Percentiles rank a stretch among this genome's conserved stretches.
These are phyloP conservation scores for Phaonia tiefii DNA, from an alignment of 2,888 invertebrate genomes.

Conservation along the genomic window DNA sequence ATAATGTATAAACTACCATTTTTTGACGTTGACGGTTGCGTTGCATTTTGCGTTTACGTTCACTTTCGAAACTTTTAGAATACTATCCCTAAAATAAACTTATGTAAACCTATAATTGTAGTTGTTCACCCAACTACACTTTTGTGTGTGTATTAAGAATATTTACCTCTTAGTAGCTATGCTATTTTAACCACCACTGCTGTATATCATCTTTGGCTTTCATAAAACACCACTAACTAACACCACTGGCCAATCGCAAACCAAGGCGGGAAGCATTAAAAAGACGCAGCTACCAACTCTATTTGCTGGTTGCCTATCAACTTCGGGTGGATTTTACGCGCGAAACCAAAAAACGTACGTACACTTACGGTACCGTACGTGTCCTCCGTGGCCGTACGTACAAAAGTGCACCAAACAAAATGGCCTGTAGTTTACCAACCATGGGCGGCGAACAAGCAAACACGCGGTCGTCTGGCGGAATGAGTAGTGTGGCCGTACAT, in stretches of 20 bases:
- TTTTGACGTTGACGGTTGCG: no score
- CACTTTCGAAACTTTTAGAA: no score
- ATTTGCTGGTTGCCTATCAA: slow-evolving; percentile 75
- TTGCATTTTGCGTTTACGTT: no score
- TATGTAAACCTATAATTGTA: no score
- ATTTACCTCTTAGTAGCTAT: no score
- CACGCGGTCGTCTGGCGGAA: slow-evolving; percentile 38
- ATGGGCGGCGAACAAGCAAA: slow-evolving; percentile 5
- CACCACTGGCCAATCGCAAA: slow-evolving; percentile 55
- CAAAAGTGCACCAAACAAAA: slow-evolving; percentile 13
- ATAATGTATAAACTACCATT: no score
- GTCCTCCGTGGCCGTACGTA: neutral
- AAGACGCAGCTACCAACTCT: slow-evolving; percentile 43
- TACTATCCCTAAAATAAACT: no score
- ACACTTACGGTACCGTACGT: slow-evolving; percentile 63
- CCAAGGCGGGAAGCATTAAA: slow-evolving; percentile 61
- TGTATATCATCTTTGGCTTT: neutral
- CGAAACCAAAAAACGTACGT: slow-evolving; percentile 72
- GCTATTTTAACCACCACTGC: slow-evolving; percentile 21
- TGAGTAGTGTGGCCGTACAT: no score
- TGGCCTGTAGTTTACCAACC: neutral
- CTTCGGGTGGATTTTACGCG: slow-evolving; percentile 81
- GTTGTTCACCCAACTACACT: no score
- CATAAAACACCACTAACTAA: slow-evolving; percentile 40
- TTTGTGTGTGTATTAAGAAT: no score